Conservation (phyloP, 2,888 invertebrate genomes). For the Celastrina argiolus region DNA sequence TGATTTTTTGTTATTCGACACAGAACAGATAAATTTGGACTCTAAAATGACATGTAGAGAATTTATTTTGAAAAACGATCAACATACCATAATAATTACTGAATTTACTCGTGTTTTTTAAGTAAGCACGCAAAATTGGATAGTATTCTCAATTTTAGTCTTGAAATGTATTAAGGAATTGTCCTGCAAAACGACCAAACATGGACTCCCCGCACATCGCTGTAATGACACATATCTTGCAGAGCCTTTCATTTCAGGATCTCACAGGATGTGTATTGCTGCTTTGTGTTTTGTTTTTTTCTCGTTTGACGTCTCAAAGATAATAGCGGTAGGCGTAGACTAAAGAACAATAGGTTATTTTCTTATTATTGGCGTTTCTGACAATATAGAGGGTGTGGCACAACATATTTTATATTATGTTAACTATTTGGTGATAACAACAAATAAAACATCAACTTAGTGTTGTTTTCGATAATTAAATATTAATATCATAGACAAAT, state of each 20-base stretch:
- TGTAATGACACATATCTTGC: slow-evolving; percentile 44
- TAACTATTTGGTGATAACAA: background rate
- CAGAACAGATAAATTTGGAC: too few relatives aligned
- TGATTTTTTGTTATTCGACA: background rate
- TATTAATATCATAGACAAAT: too few relatives aligned
- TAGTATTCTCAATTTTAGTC: background rate
- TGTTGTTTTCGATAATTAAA: too few relatives aligned
- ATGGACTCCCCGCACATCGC: background rate
- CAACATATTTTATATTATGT: background rate
- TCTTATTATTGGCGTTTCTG: background rate
- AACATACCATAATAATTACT: too few relatives aligned
- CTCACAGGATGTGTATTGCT: slow-evolving; percentile 35
- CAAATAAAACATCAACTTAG: too few relatives aligned
- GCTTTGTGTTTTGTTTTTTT: slow-evolving; percentile 38
- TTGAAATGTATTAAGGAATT: background rate
- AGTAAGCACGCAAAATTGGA: background rate
- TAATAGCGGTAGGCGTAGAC: background rate
- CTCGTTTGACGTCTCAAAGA: slow-evolving; percentile 33
- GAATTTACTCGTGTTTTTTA: too few relatives aligned
- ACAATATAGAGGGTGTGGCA: background rate
- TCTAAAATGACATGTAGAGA: too few relatives aligned
- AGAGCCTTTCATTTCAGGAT: slow-evolving; percentile 32
- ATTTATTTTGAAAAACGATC: too few relatives aligned
- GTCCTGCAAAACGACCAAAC: background rate
- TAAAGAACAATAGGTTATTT: background rate